A percentile compares a stretch with the other conserved stretches of the same genome.
These are phyloP conservation scores for Andrena fulva DNA, from an alignment of 2,888 invertebrate species.

Conservation along the genomic window DNA sequence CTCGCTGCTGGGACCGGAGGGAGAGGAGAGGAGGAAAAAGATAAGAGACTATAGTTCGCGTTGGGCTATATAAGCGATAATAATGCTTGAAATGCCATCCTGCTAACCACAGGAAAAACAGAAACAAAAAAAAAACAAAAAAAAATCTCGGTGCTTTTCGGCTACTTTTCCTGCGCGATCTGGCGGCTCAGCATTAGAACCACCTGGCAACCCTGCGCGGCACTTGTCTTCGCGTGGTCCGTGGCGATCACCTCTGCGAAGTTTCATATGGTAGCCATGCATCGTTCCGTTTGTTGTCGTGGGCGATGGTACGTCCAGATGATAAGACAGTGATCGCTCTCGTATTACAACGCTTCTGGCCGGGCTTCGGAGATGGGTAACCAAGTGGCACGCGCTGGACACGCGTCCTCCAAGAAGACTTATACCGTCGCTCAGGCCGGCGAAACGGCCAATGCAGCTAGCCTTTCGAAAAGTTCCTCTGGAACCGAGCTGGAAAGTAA, in stretches of 20 bases:
- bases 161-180: too few relatives aligned
- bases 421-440: constrained; percentile 49
- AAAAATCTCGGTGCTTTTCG: too few relatives aligned
- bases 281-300: constrained; percentile 60
- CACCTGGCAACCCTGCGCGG: neutral
- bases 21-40: too few relatives aligned
- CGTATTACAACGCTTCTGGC: constrained; percentile 23
- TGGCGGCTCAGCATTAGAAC: too few relatives aligned
- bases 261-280: constrained; percentile 61
- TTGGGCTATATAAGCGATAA: too few relatives aligned
- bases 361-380: constrained; percentile 73
- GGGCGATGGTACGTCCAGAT: constrained; percentile 41
- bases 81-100: too few relatives aligned
- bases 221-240: constrained; percentile 37
- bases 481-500: constrained; percentile 89
- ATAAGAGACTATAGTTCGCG: too few relatives aligned
- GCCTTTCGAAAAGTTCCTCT: constrained; percentile 86
- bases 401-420: constrained; percentile 70
- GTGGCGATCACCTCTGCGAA: constrained; percentile 36
- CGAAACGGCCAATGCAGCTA: constrained; percentile 55
- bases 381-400: constrained; percentile 75
- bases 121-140: too few relatives aligned
- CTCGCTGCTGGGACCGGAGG: too few relatives aligned
- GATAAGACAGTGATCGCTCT: constrained; percentile 32
- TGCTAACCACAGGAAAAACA: too few relatives aligned